phyloP scores from a whole-genome alignment of 1,140 invertebrate species.

The Carcinoscorpius rotundicauda region DNA sequence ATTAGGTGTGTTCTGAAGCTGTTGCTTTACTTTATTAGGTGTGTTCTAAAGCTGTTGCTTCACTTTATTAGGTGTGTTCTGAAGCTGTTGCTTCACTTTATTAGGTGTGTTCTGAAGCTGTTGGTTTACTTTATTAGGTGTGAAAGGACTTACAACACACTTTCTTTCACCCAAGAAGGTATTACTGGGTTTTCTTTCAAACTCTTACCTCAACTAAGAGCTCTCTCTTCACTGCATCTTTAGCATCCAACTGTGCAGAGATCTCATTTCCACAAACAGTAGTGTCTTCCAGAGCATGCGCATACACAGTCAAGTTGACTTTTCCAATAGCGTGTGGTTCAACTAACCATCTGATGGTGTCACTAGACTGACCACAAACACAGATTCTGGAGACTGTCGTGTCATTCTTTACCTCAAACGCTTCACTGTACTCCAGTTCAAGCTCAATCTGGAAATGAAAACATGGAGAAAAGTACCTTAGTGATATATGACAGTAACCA shows the following conservation, averaged over 20 bases:
- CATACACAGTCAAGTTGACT: slow-evolving; percentile 37
- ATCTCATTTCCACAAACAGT: slow-evolving; percentile 9
- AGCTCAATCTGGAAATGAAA: slow-evolving; percentile 37
- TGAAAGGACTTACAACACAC: no score
- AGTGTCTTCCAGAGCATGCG: slow-evolving; percentile 7
- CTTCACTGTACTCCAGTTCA: slow-evolving; percentile 36
- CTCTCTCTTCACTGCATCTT: slow-evolving; percentile 31
- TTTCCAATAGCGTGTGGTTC: slow-evolving; percentile 39
- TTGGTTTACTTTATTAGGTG: no score
- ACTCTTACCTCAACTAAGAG: slow-evolving; percentile 37
- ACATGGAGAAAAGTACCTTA: neutral
- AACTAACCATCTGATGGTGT: slow-evolving; percentile 33
- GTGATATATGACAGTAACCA: no score
- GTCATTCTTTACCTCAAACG: slow-evolving; percentile 34
- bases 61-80: no score
- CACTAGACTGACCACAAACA: slow-evolving; percentile 27
- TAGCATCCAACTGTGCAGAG: slow-evolving; percentile 7
- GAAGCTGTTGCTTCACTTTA: no score
- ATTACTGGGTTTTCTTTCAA: no score
- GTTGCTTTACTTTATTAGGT: no score
- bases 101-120: no score
- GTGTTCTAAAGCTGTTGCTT: no score
- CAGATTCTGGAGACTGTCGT: slow-evolving; percentile 3
- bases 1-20: no score
- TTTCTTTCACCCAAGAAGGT: no score